Percentiles rank a stretch among this genome's conserved stretches.
These are phyloP conservation scores for Xiphophorus maculatus DNA, from an alignment of 2,113 vertebrate species.

Conservation along the genomic window DNA sequence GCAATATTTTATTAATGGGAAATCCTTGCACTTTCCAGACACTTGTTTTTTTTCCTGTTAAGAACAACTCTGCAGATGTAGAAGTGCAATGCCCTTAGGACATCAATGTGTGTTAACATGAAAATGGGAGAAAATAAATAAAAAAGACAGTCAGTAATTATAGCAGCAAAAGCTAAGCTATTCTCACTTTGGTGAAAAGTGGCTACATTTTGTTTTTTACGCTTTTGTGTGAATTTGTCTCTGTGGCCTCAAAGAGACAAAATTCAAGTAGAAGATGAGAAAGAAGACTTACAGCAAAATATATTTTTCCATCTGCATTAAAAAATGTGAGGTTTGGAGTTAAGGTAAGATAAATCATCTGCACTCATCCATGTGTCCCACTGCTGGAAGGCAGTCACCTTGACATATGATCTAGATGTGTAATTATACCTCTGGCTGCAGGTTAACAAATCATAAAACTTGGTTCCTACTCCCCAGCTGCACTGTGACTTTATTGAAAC, in stretches of 20 bases:
- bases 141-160: conserved; percentile 18
- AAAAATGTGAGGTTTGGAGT: neutral
- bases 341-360: neutral
- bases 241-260: neutral
- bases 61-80: conserved; percentile 21
- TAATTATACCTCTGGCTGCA: neutral
- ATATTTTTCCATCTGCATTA: neutral
- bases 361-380: neutral
- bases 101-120: conserved; percentile 14
- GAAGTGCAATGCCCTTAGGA: conserved; percentile 24
- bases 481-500: too few species aligned
- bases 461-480: too few species aligned
- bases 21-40: conserved; percentile 17
- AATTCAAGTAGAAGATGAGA: conserved; percentile 34
- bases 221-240: conserved; percentile 8
- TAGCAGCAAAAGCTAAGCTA: conserved; percentile 26
- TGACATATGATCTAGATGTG: neutral
- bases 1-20: conserved; percentile 45
- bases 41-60: conserved; percentile 48
- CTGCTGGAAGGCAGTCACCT: too few species aligned
- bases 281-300: conserved; percentile 37
- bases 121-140: conserved; percentile 14
- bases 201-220: neutral
- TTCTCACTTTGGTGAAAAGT: conserved; percentile 20
- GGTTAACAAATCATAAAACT: neutral